These are phyloP conservation scores for Apodemia mormo DNA, from an alignment of 2,888 invertebrate species.

Conservation along the genomic window DNA sequence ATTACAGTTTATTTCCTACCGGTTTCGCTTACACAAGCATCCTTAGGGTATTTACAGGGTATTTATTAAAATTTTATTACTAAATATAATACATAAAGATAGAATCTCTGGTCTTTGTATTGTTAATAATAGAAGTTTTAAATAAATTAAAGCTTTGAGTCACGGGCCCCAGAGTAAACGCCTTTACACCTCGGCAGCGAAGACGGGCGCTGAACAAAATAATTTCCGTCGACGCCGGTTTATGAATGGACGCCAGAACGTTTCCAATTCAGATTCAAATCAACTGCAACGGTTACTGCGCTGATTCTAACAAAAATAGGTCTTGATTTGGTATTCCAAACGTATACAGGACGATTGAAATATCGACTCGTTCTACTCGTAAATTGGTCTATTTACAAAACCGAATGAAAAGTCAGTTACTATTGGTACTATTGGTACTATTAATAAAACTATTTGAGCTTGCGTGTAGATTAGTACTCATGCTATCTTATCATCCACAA, in stretches of 20 bases:
- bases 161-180: not conserved
- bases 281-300: constrained; percentile 13
- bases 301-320: constrained; percentile 13
- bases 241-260: constrained; percentile 26
- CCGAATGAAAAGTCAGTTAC: constrained; percentile 2
- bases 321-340: constrained; percentile 9
- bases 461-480: too few relatives aligned
- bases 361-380: constrained; percentile 9
- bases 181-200: constrained; percentile 5
- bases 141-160: not conserved
- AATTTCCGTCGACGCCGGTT: constrained; percentile 33
- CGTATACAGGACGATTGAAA: constrained; percentile 9
- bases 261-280: constrained; percentile 28
- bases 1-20: too few relatives aligned
- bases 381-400: constrained; percentile 8
- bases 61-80: too few relatives aligned
- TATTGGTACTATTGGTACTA: not conserved
- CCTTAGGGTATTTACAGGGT: too few relatives aligned
- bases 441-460: too few relatives aligned
- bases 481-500: too few relatives aligned
- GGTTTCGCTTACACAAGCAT: too few relatives aligned
- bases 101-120: not conserved
- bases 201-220: constrained; percentile 31
- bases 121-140: not conserved
- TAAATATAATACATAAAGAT: not conserved